Percentiles rank a stretch among this genome's conserved stretches.
These are phyloP conservation scores for Hyles lineata DNA, from an alignment of 2,888 invertebrate genomes.

Conservation along the genomic window DNA sequence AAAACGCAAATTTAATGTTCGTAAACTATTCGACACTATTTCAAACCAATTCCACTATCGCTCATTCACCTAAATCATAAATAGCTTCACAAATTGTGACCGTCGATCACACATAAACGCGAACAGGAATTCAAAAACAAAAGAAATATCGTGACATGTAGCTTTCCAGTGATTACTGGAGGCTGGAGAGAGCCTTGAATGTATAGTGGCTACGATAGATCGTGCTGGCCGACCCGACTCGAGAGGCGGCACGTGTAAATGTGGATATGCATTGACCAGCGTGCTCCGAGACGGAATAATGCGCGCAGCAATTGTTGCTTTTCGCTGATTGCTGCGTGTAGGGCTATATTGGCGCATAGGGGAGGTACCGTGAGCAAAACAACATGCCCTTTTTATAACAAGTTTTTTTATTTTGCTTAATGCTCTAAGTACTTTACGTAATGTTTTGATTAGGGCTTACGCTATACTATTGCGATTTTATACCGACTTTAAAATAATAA, in stretches of 20 bases:
- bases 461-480: too few species aligned
- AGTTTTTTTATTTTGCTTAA: not conserved
- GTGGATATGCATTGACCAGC: conserved; percentile 18
- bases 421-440: not conserved
- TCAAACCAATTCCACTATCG: not conserved
- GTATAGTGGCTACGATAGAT: not conserved
- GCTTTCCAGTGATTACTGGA: conserved; percentile 13
- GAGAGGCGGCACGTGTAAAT: conserved; percentile 26
- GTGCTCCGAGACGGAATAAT: conserved; percentile 43
- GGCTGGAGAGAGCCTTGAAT: not conserved
- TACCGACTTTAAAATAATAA: too few species aligned
- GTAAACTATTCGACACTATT: not conserved
- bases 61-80: not conserved
- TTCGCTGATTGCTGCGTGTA: conserved; percentile 66
- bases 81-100: not conserved
- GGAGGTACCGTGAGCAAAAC: conserved; percentile 56
- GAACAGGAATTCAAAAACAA: conserved; percentile 7
- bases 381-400: conserved; percentile 3
- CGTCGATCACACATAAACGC: not conserved
- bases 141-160: conserved; percentile 27
- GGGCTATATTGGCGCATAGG: conserved; percentile 49
- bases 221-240: not conserved
- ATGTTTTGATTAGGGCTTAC: too few species aligned
- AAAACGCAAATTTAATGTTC: too few species aligned
- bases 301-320: conserved; percentile 64